Evolutionary conservation across 2,888 invertebrate genomes (phyloP), one percentile per base, ranked within the genome.

Genomic region (Iselma pallidipennis): DNA sequence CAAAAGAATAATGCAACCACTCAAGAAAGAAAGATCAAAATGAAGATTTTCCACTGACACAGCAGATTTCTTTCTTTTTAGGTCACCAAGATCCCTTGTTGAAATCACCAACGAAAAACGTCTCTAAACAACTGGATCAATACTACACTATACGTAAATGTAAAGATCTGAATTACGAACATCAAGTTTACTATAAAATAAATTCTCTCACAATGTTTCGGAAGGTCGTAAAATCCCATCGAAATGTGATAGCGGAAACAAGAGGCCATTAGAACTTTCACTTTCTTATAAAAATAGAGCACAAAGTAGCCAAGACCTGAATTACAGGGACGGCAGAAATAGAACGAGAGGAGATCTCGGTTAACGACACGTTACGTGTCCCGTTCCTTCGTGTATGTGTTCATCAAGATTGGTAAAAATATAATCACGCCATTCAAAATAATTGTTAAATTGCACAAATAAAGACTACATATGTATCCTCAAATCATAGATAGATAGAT

Each of bases 281-380:
- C 60, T 60, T 60, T 60, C 60, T 49, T 49, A 53, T 56, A 60
- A 56, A 60, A 60, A 60, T 60, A 60, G 60, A 60, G 48, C 55
- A 60, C 55, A 55, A 60, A 60, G 56, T 60, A 60, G 60, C 60
- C 60, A 60, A 60, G 60, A 60, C 60, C 60, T 56, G 45, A 60
- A 60, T 60, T 60, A 60, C 55, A 50, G 50, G 16, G 37, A 60
- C 42, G 31, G 60, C 53, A 60, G 53, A 60, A 45, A 52, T 60
- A 60, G 56, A 60, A 42, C 51, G 51, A 50, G 50, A 50, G 48
- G 60, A 60, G 59, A 60, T 60, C 52, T 63, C 66, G 66, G 68
- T 70, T 68, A 68, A 66, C 68, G 70, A 70, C 70, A 63, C 49
- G 61, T 68, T 67, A 68, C 68, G 66, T 68, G 70, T 61, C 51